phyloP scores from a whole-genome alignment of 1,140 invertebrate genomes.

The Tribolium castaneum region DNA sequence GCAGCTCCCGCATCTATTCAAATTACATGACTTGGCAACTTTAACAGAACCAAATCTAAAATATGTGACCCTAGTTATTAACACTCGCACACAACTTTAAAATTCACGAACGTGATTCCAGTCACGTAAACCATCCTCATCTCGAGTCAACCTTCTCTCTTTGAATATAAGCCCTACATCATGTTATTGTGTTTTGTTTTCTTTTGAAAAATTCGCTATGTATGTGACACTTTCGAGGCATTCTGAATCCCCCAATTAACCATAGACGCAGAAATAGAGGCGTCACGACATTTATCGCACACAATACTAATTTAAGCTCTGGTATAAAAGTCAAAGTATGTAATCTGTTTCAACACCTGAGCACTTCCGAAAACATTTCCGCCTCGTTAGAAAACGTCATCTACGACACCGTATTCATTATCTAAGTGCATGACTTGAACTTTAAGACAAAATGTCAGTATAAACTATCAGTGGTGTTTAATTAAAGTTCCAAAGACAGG shows the following conservation, averaged over 20 bases:
- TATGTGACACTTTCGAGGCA: background rate
- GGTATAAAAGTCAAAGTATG: background rate
- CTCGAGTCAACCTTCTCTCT: constrained; percentile 26
- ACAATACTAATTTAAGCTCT: background rate
- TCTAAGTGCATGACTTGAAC: constrained; percentile 24
- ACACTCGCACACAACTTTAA: constrained; percentile 15
- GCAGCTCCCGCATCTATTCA: background rate
- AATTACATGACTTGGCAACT: background rate
- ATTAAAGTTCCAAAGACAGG: background rate
- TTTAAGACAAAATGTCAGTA: constrained; percentile 23
- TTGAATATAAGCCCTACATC: constrained; percentile 7
- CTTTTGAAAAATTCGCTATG: background rate
- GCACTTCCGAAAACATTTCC: constrained; percentile 2
- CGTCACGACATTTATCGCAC: background rate
- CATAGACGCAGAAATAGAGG: background rate
- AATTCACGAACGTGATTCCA: constrained; percentile 18
- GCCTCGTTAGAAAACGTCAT: constrained; percentile 28
- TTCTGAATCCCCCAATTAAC: too few relatives aligned
- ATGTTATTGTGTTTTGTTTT: constrained; percentile 27
- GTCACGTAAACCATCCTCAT: constrained; percentile 15
- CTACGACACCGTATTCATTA: constrained; percentile 6
- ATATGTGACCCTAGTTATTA: constrained; percentile 9
- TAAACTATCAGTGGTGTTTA: background rate
- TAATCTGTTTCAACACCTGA: constrained; percentile 7
- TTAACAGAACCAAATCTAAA: background rate